Evolutionary conservation across 2,797 vertebrate species (phyloP).

Genomic region (Anguilla marmorata): DNA sequence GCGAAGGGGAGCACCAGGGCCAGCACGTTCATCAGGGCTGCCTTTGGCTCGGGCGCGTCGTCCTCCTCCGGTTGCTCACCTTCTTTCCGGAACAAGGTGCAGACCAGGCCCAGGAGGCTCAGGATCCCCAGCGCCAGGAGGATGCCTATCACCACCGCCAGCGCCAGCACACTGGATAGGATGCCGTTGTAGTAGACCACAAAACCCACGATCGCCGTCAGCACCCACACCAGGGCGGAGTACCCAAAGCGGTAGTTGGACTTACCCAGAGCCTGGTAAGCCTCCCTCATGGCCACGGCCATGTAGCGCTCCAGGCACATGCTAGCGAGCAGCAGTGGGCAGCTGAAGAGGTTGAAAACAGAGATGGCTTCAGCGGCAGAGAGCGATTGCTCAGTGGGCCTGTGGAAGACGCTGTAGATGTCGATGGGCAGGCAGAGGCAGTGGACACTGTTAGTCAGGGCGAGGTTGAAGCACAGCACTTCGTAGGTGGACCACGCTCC

Average conservation of each 20-base stretch:
- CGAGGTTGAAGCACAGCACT: slow-evolving; percentile 54
- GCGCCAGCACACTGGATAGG: background rate
- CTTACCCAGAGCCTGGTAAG: slow-evolving; percentile 54
- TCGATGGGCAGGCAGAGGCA: slow-evolving; percentile 35
- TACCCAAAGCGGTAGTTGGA: slow-evolving; percentile 49
- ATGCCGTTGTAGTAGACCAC: slow-evolving; percentile 14
- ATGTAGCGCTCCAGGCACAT: slow-evolving; percentile 66
- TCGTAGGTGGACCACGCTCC: slow-evolving; percentile 48
- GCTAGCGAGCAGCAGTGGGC: slow-evolving; percentile 60
- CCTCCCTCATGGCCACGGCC: slow-evolving; percentile 50
- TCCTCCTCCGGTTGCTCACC: slow-evolving; percentile 41
- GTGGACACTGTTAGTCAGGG: slow-evolving; percentile 47
- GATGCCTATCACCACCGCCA: slow-evolving; percentile 36
- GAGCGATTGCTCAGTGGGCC: fast-evolving
- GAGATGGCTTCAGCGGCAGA: background rate
- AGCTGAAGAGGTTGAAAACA: slow-evolving; percentile 54
- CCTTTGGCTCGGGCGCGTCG: slow-evolving; percentile 46
- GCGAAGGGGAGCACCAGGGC: slow-evolving; percentile 54
- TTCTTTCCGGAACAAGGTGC: slow-evolving; percentile 48
- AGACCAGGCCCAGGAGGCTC: slow-evolving; percentile 52
- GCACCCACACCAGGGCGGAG: slow-evolving; percentile 50
- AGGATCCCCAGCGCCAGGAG: slow-evolving; percentile 58
- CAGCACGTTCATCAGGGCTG: slow-evolving; percentile 55
- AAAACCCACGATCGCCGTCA: slow-evolving; percentile 46
- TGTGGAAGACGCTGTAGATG: background rate